Base-by-base conservation (phyloP, 2,888 invertebrate genomes). In the Eupeodes latifasciatus region DNA sequence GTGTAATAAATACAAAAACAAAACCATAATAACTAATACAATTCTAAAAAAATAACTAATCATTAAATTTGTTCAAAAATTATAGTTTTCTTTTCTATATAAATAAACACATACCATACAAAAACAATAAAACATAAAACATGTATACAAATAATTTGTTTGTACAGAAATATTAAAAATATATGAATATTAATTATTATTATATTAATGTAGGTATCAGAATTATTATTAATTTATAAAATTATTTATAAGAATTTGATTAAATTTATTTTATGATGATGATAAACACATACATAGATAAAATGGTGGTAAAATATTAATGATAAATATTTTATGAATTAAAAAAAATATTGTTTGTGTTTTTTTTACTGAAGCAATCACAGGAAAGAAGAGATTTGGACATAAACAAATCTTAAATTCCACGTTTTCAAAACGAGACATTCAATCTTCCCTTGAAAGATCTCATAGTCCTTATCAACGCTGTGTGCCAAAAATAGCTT, bases 311-410 rank as follows among this genome's bases (percentile, higher is more conserved):
- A 62, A 62, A 62, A 62, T 62, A 44, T 44, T 40, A 16, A 44
- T 62, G 6, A 40, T 27, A 62, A 62, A 12, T 62, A 62, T 62
- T 62, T 62, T 62, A 62, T 62, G 62, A 61, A 62, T 62, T 62
- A 44, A 62, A 62, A 16, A 12, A 6, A 27, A 27, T 27, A 6
- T 40, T 5, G 3, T 11, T 36, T 61, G 61, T 61, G 61, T 40
- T 61, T 36, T 61, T 61, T 57, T 57, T 57, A 7, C 16, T n/a
- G n/a, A n/a, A n/a, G 1, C 7, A 16, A 40, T 40, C 9, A 1
- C 40, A 40, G 40, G 5, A 40, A 40, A 40, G 40, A 5, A 40
- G 40, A 40, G 40, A 9, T 40, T 40, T 40, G 40, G 40, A 40
- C 9, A 40, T 1, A 40, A 40, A 40, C 27, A 27, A 27, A 1